Conservation (phyloP, 2,888 invertebrate genomes). For the Conistra vaccinii region DNA sequence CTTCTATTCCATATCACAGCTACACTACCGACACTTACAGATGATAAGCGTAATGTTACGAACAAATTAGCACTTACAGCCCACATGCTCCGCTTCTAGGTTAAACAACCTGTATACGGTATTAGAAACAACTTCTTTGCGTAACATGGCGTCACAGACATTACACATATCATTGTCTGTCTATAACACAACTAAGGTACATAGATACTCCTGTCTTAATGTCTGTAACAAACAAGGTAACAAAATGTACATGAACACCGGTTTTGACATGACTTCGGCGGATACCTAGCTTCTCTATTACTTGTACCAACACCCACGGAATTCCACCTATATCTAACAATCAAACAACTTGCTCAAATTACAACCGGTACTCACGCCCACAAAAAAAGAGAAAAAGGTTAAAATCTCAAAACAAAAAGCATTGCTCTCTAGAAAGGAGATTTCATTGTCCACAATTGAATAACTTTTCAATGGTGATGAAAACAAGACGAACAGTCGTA, state of each 20-base stretch:
- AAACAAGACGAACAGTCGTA: slow-evolving; percentile 70
- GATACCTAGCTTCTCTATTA: slow-evolving; percentile 56
- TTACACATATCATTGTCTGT: slow-evolving; percentile 46
- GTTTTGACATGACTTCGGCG: slow-evolving; percentile 47
- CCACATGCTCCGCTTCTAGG: slow-evolving; percentile 41
- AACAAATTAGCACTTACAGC: slow-evolving; percentile 47
- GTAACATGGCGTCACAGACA: slow-evolving; percentile 35
- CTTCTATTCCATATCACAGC: too few species aligned
- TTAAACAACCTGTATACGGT: slow-evolving; percentile 23
- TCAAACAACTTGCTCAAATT: slow-evolving; percentile 66
- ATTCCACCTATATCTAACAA: slow-evolving; percentile 62
- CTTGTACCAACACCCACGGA: slow-evolving; percentile 60
- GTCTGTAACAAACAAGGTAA: slow-evolving; percentile 49
- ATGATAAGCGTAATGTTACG: slow-evolving; percentile 40
- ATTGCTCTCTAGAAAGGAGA: slow-evolving; percentile 59
- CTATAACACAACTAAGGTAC: slow-evolving; percentile 11
- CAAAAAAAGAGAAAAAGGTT: slow-evolving; percentile 39
- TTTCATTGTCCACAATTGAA: slow-evolving; percentile 64
- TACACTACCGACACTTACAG: not conserved
- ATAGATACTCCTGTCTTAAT: slow-evolving; percentile 27
- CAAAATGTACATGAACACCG: slow-evolving; percentile 50
- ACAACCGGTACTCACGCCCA: slow-evolving; percentile 59
- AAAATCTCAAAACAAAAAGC: slow-evolving; percentile 57
- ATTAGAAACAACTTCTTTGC: slow-evolving; percentile 28
- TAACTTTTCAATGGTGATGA: slow-evolving; percentile 72